Percentiles rank a stretch among this genome's conserved stretches.
Evolutionary conservation across 2,888 invertebrate genomes (phyloP).

Genomic region (Seira sanloemensis): DNA sequence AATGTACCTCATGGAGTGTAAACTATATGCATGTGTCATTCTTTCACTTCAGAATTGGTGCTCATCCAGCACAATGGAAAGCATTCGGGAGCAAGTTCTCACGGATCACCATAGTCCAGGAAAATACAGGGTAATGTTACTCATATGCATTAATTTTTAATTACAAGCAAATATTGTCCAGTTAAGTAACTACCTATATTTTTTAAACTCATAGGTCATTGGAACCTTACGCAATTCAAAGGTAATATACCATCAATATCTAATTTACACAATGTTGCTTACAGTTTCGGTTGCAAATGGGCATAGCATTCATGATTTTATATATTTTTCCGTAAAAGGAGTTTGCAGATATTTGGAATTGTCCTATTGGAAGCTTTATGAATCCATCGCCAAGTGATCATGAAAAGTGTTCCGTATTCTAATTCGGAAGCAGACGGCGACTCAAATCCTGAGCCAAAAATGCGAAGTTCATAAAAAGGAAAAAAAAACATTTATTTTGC

Average conservation of each 20-base stretch:
- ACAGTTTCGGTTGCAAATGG: too few relatives aligned
- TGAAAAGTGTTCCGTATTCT: conserved; percentile 48
- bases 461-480: background rate
- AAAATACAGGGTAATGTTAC: conserved; percentile 68
- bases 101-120: conserved; percentile 69
- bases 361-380: conserved; percentile 65
- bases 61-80: conserved; percentile 62
- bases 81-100: conserved; percentile 68
- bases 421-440: background rate
- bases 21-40: background rate
- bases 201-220: too few relatives aligned
- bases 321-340: too few relatives aligned
- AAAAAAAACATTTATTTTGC: background rate
- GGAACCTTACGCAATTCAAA: conserved; percentile 69
- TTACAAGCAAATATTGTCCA: too few relatives aligned
- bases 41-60: conserved; percentile 68
- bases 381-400: conserved; percentile 54
- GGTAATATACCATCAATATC: too few relatives aligned
- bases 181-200: too few relatives aligned
- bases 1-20: background rate
- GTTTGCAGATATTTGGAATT: conserved; percentile 67
- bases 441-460: background rate
- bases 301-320: too few relatives aligned
- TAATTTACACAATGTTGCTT: too few relatives aligned
- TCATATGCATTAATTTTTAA: too few relatives aligned